Conservation (phyloP, 1,140 invertebrate species). For the Sitophilus oryzae region DNA sequence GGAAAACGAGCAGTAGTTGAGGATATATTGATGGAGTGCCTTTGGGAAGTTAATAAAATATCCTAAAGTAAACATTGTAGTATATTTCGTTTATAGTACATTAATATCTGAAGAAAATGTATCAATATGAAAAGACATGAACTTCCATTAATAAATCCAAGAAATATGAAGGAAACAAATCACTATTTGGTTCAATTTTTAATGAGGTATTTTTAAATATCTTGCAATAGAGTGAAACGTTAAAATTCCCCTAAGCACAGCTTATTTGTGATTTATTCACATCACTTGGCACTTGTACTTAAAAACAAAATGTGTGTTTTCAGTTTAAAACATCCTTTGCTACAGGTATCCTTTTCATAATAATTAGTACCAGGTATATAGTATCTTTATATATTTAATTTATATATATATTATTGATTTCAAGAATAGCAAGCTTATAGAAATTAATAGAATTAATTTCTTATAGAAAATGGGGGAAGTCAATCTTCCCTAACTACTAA, state of each 20-base stretch:
- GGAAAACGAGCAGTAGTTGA: constrained; percentile 4
- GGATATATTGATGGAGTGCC: constrained; percentile 9
- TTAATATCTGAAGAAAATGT: constrained; percentile 6
- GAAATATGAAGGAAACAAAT: constrained; percentile 7
- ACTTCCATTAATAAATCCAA: neutral
- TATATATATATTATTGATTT: too few species aligned
- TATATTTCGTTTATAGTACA: neutral
- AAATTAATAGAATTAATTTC: too few species aligned
- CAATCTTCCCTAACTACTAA: constrained; percentile 36
- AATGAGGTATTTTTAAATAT: constrained; percentile 6
- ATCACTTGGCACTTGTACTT: too few species aligned
- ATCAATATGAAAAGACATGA: neutral
- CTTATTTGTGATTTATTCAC: too few species aligned
- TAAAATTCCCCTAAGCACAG: too few species aligned
- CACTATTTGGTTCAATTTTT: constrained; percentile 7
- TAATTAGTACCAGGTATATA: too few species aligned
- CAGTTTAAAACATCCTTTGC: too few species aligned
- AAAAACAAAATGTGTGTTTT: too few species aligned
- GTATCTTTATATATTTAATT: too few species aligned
- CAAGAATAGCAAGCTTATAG: too few species aligned
- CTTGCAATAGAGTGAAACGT: too few species aligned
- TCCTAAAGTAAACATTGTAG: constrained; percentile 10
- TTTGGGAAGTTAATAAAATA: constrained; percentile 11
- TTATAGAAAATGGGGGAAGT: constrained; percentile 31
- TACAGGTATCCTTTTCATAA: too few species aligned